Conservation (phyloP, 1,140 invertebrate species). For the Diachasma alloeum region DNA sequence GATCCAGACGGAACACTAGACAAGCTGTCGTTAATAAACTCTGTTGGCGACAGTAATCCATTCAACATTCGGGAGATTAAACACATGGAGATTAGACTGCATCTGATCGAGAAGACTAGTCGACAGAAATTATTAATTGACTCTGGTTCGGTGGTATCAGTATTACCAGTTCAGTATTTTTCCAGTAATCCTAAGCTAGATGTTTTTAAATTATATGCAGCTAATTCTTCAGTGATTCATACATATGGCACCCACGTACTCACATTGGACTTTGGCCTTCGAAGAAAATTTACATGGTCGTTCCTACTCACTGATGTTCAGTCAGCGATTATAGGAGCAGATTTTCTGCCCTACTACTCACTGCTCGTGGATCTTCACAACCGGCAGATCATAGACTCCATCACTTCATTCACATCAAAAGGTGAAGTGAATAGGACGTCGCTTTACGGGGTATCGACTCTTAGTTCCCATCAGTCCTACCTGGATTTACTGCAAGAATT, state of each 20-base stretch:
- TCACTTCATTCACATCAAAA: not conserved
- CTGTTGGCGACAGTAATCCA: not conserved
- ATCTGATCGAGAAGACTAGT: not conserved
- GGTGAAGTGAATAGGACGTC: not conserved
- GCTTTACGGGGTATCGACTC: not conserved
- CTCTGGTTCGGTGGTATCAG: conserved; percentile 20
- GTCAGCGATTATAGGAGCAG: conserved; percentile 34
- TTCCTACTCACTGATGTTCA: conserved; percentile 31
- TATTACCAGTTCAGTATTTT: conserved; percentile 3
- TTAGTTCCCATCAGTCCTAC: not conserved
- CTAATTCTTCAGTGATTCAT: conserved; percentile 22
- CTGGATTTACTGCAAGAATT: not conserved
- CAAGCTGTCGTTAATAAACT: conserved; percentile 10
- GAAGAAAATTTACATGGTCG: conserved; percentile 3
- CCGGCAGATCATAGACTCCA: conserved; percentile 21
- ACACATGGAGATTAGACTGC: conserved; percentile 15
- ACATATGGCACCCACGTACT: conserved; percentile 15
- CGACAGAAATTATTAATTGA: conserved; percentile 18
- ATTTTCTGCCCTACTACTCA: conserved; percentile 30
- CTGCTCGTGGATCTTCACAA: conserved; percentile 28
- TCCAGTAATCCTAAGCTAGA: not conserved
- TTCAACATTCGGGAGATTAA: not conserved
- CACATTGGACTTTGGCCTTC: conserved; percentile 1
- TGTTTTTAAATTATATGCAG: conserved; percentile 21
- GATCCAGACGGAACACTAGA: conserved; percentile 21